phyloP scores from a whole-genome alignment of 23 tunicate species.

The Ascidia mentula region DNA sequence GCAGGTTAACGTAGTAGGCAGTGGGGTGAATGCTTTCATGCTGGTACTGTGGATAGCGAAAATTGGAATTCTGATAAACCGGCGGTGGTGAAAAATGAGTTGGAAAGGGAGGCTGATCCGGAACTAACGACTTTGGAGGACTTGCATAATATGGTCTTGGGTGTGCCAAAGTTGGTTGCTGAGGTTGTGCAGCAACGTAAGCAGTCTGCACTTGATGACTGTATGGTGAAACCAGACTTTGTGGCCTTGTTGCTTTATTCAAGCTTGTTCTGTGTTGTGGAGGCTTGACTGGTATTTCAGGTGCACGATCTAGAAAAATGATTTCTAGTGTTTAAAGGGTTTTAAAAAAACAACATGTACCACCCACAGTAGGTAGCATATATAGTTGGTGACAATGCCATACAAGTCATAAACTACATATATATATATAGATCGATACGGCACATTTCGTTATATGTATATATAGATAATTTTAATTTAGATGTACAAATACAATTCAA shows the following conservation, averaged over 20 bases:
- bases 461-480: no score
- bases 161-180: slow-evolving; percentile 15
- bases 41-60: background rate
- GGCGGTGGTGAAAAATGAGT: slow-evolving; percentile 33
- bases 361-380: no score
- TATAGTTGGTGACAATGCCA: no score
- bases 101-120: slow-evolving; percentile 21
- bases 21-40: background rate
- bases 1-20: background rate
- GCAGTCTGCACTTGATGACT: background rate
- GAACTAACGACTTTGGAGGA: slow-evolving; percentile 1
- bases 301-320: background rate
- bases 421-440: no score
- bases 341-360: no score
- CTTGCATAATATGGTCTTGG: slow-evolving; percentile 26
- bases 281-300: background rate
- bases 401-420: no score
- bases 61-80: background rate
- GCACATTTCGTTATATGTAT: no score
- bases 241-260: background rate
- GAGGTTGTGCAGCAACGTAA: background rate
- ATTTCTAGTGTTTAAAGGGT: no score
- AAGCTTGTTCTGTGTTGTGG: background rate
- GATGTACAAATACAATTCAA: background rate
- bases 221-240: background rate